Conservation (phyloP, 2,797 vertebrate species). For the Platalea minor region DNA sequence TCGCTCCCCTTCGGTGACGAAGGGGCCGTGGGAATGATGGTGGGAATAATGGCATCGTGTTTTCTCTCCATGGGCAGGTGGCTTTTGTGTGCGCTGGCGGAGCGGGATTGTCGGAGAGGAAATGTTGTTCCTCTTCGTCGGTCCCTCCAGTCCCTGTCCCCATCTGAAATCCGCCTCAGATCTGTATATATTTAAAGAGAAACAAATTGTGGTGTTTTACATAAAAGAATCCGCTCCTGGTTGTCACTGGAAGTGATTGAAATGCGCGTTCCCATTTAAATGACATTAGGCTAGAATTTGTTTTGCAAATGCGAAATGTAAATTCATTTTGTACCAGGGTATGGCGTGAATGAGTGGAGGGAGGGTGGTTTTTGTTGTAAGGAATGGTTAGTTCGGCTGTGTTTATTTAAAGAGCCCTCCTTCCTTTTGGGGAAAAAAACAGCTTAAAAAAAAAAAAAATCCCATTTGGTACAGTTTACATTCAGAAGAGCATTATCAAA, state of each 20-base stretch:
- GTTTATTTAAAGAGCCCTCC: conserved; percentile 57
- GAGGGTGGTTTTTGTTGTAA: conserved; percentile 62
- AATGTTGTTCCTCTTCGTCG: neutral
- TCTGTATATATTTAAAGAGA: conserved; percentile 22
- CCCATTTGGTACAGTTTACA: conserved; percentile 42
- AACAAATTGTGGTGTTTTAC: conserved; percentile 19
- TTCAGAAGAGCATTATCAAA: conserved; percentile 43
- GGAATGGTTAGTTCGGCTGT: conserved; percentile 28
- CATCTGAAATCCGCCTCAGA: neutral
- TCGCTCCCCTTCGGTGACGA: neutral
- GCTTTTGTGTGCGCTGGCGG: conserved; percentile 59
- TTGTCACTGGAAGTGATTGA: conserved; percentile 42
- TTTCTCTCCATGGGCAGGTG: conserved; percentile 31
- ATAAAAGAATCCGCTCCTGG: conserved; percentile 40
- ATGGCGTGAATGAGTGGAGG: conserved; percentile 56
- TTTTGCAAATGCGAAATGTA: conserved; percentile 73
- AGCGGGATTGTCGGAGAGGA: conserved; percentile 35
- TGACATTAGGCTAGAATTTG: conserved; percentile 53
- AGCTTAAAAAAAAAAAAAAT: neutral
- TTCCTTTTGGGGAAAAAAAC: conserved; percentile 20
- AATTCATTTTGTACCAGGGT: conserved; percentile 56
- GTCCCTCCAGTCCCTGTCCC: neutral
- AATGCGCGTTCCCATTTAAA: conserved; percentile 51
- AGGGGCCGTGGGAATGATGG: conserved; percentile 45
- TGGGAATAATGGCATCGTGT: conserved; percentile 65